Base-by-base conservation (phyloP, 2,888 invertebrate species). In the Drosophila subquinaria region DNA sequence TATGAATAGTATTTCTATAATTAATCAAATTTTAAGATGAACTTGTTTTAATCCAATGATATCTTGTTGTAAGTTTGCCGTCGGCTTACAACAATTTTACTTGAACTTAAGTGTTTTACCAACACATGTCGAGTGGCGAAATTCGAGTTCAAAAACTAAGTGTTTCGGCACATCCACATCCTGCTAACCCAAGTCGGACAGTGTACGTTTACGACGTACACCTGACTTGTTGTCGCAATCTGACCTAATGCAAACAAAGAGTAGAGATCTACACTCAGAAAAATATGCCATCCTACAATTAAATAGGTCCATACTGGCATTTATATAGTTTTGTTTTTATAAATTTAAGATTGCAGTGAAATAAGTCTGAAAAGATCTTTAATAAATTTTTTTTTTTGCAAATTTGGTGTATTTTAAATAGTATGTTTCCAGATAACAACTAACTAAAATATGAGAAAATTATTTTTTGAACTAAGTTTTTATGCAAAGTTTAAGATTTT, bases 21-120 rank as follows among this genome's bases (percentile, higher is more conserved):
- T 47, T 11, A 11, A 36, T 5, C 3, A 40, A 5, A 36, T n/a
- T 8, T n/a, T 1, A 27, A n/a, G 1, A 11, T 50, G 5, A 17
- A 8, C 15, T 17, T 50, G 10, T 11, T 50, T 50, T 11, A 35
- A 51, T 3, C 15, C 40, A 40, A 40, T n/a, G 4, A 5, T 11
- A 17, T 30, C 15, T 48, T 55, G 5, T 42, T 42, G 43, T 11
- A 27, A 48, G 38, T 52, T 36, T 63, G 20, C 69, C 76, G 76
- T 61, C 76, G 76, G 78, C 62, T 60, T 47, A 20, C n/a, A 11
- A n/a, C 3, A 23, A 10, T 9, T n/a, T 20, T 4, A 17, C 4
- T 15, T 17, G 59, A 61, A 8, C 20, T 76, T 4, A 75, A 83
- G 81, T 85, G 81, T 76, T 79, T 77, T 78, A 64, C 59, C 70